These are phyloP conservation scores for Calliphora vicina DNA, from an alignment of 1,140 invertebrate genomes.

Conservation along the genomic window DNA sequence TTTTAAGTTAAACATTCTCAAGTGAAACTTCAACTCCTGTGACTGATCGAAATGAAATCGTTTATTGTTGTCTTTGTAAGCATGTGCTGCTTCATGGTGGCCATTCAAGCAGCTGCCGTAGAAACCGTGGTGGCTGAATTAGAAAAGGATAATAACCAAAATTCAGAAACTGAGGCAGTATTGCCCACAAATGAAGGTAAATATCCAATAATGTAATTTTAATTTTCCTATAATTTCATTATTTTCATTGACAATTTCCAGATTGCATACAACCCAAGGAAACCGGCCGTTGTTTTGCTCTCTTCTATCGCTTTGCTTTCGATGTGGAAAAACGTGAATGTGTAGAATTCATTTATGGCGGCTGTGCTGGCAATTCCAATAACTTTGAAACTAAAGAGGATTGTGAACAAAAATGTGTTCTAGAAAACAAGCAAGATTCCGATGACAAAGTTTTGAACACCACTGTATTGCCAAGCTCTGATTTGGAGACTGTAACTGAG, in stretches of 20 bases:
- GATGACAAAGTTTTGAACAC: not conserved
- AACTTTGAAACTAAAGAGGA: conserved; percentile 80
- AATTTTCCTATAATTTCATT: not conserved
- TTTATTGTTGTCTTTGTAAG: not conserved
- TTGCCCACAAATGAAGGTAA: conserved; percentile 14
- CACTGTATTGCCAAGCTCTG: not conserved
- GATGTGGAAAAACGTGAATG: conserved; percentile 75
- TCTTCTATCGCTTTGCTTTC: conserved; percentile 83
- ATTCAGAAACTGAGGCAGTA: not conserved
- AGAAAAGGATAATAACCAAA: conserved; percentile 47
- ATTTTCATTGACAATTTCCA: not conserved
- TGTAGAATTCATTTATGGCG: conserved; percentile 83
- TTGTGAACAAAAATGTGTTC: conserved; percentile 75
- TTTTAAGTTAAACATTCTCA: not conserved
- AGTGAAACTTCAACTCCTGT: conserved; percentile 1
- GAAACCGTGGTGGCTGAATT: conserved; percentile 41
- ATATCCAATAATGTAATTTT: not conserved
- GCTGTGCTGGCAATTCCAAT: conserved; percentile 89
- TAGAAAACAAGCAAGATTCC: conserved; percentile 13
- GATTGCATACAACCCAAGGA: conserved; percentile 77
- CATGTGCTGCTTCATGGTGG: conserved; percentile 62
- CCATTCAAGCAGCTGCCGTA: conserved; percentile 42
- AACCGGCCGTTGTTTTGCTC: conserved; percentile 82
- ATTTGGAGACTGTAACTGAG: not conserved
- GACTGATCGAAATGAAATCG: not conserved